These are phyloP conservation scores for Pelochelys cantorii DNA, from an alignment of 2,797 vertebrate genomes.

Conservation along the genomic window DNA sequence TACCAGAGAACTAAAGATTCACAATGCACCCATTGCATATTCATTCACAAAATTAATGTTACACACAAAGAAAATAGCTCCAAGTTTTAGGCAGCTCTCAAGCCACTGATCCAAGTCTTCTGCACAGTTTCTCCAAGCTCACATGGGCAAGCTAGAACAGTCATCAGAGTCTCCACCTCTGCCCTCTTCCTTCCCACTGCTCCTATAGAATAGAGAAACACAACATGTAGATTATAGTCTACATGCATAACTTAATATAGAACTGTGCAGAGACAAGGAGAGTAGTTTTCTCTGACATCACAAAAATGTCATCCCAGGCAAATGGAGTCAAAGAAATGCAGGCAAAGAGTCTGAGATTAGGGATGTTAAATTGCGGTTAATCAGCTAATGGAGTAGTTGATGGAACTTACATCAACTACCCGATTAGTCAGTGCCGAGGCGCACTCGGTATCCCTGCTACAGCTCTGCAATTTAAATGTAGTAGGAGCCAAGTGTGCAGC, in stretches of 20 bases:
- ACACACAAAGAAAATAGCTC: background rate
- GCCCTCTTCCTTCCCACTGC: background rate
- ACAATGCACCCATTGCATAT: background rate
- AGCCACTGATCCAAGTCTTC: background rate
- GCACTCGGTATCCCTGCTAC: no score
- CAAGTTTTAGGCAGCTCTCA: background rate
- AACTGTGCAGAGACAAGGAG: background rate
- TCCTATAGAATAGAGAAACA: background rate
- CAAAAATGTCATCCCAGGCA: rapidly evolving
- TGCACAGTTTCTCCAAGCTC: background rate
- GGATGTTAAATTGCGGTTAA: no score
- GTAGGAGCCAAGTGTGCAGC: no score
- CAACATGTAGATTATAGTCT: background rate
- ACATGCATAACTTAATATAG: background rate
- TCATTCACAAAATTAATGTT: background rate
- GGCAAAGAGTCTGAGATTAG: background rate
- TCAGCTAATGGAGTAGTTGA: no score
- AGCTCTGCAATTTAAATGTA: no score
- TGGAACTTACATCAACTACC: no score
- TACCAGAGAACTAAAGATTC: background rate
- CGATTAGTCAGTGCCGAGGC: no score
- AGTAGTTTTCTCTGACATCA: background rate
- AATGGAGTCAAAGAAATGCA: background rate
- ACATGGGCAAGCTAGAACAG: background rate
- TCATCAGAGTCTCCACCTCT: background rate